Conservation (phyloP, 2,797 vertebrate genomes). For the Dromococcyx pavoninus region DNA sequence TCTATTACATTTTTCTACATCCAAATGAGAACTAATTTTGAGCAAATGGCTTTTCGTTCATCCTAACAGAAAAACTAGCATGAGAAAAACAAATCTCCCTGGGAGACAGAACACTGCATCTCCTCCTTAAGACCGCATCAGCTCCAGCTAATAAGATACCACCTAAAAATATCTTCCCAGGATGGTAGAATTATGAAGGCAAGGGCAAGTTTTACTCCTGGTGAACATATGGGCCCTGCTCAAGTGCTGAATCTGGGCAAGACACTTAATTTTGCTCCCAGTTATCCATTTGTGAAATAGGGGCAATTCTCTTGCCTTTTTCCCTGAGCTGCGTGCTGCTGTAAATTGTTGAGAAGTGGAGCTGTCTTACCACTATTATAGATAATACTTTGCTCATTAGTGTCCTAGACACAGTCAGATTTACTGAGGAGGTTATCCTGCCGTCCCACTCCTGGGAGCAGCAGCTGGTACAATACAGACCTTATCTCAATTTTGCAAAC, state of each 20-base stretch:
- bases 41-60: neutral
- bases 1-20: neutral
- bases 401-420: neutral
- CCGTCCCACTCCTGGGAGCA: neutral
- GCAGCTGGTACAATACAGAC: too few relatives aligned
- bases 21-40: neutral
- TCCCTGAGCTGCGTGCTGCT: neutral
- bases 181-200: neutral
- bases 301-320: neutral
- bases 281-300: neutral
- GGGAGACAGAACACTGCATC: neutral
- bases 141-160: neutral
- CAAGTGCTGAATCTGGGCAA: neutral
- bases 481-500: neutral
- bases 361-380: neutral
- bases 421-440: neutral
- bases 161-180: neutral
- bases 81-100: neutral
- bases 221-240: fast-evolving
- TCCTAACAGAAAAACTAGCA: neutral
- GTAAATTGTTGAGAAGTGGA: neutral
- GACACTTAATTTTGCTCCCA: neutral
- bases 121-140: neutral
- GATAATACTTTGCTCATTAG: neutral
- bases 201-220: neutral